phyloP scores from a whole-genome alignment of 2,888 invertebrate species.

The Dyspetes luteomarginatus region DNA sequence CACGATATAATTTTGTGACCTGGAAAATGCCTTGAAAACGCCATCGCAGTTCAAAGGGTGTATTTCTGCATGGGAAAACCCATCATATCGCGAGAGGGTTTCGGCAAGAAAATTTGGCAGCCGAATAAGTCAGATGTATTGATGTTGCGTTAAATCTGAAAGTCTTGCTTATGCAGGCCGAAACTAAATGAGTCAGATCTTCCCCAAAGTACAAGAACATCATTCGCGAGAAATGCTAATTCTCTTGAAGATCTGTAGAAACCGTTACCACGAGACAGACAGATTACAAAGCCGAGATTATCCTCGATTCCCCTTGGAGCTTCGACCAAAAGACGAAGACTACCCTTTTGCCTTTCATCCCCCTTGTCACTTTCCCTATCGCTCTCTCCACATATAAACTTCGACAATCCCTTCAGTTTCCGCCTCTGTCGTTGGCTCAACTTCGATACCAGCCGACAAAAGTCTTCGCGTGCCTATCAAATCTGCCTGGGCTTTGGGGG shows the following conservation, averaged over 20 bases:
- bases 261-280: constrained; percentile 47
- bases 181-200: neutral
- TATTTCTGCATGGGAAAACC: too few relatives aligned
- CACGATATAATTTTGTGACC: too few relatives aligned
- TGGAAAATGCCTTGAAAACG: too few relatives aligned
- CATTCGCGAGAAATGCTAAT: constrained; percentile 56
- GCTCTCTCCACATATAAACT: constrained; percentile 23
- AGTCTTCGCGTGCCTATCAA: constrained; percentile 45
- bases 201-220: constrained; percentile 13
- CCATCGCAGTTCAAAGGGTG: too few relatives aligned
- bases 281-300: constrained; percentile 80
- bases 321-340: constrained; percentile 66
- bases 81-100: too few relatives aligned
- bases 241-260: constrained; percentile 34
- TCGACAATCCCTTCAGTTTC: constrained; percentile 20
- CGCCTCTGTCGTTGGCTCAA: constrained; percentile 36
- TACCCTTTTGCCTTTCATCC: constrained; percentile 9
- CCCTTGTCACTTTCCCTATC: neutral
- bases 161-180: too few relatives aligned
- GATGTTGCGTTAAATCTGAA: too few relatives aligned
- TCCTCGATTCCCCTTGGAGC: constrained; percentile 73
- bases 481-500: neutral
- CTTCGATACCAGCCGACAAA: constrained; percentile 26
- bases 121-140: too few relatives aligned
- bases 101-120: too few relatives aligned